Evolutionary conservation across 1,140 invertebrate species (phyloP).

Genomic region (Pentalonia nigronervosa): DNA sequence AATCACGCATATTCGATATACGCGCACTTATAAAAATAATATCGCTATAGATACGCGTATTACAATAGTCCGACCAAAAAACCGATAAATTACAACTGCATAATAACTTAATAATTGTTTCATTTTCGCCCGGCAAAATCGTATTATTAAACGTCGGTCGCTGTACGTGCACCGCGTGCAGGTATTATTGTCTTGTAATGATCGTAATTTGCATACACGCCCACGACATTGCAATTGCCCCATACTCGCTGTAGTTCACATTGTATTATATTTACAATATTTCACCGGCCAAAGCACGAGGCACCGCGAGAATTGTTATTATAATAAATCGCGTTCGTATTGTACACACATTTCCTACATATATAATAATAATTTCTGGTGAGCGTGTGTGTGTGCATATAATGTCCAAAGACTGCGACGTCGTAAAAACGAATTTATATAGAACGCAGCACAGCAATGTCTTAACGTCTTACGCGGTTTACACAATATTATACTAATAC

Average conservation of each 20-base stretch:
- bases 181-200: background rate
- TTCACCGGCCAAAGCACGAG: background rate
- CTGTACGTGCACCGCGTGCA: background rate
- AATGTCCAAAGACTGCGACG: background rate
- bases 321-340: background rate
- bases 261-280: conserved; percentile 22
- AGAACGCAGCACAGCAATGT: background rate
- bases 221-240: background rate
- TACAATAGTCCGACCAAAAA: background rate
- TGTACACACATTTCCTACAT: background rate
- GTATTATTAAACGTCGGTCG: background rate
- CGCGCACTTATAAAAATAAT: too few relatives aligned
- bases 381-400: too few relatives aligned
- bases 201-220: background rate
- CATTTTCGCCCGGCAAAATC: background rate
- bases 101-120: conserved; percentile 14
- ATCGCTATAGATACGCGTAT: too few relatives aligned
- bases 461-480: too few relatives aligned
- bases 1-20: too few relatives aligned
- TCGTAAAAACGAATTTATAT: background rate
- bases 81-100: background rate
- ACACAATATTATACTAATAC: too few relatives aligned
- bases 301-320: background rate
- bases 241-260: background rate
- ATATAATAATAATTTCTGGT: background rate